Evolutionary conservation across 2,113 vertebrate genomes (phyloP).

Genomic region (Echinops telfairi): DNA sequence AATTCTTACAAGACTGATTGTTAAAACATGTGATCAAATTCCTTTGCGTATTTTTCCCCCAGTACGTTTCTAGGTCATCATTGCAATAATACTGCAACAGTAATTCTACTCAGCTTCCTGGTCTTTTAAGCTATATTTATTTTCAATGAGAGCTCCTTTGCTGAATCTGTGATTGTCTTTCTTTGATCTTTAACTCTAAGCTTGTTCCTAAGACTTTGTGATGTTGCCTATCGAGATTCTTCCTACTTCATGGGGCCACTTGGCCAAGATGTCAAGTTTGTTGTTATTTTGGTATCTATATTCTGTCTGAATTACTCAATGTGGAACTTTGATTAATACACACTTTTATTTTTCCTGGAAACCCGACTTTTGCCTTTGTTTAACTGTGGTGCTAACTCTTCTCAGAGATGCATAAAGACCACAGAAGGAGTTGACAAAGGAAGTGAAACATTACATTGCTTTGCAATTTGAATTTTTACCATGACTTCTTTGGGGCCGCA

Average conservation of each 20-base stretch:
- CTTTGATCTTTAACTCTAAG: background rate
- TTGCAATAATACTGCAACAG: background rate
- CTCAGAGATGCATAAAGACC: background rate
- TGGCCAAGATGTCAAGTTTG: background rate
- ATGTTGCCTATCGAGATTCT: background rate
- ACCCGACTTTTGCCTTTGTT: slow-evolving; percentile 6
- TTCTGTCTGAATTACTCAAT: background rate
- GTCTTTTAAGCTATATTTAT: slow-evolving; percentile 18
- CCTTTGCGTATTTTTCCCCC: background rate
- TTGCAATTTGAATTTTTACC: slow-evolving; percentile 19
- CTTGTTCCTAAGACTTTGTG: background rate
- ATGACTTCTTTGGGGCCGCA: background rate
- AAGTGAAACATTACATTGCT: background rate
- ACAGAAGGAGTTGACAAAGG: slow-evolving; percentile 12
- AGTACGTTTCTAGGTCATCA: background rate
- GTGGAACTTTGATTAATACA: slow-evolving; percentile 10
- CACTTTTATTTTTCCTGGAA: background rate
- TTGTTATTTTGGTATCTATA: background rate
- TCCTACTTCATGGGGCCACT: background rate
- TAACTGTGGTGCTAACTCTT: background rate
- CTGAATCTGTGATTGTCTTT: background rate
- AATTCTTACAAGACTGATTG: background rate
- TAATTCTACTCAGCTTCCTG: background rate
- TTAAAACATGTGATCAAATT: background rate
- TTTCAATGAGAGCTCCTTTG: background rate